Percentiles rank a stretch among this genome's conserved stretches.
Conservation (phyloP, 64 coral and sea anemone genomes). For the Cladopsammia gracilis region DNA sequence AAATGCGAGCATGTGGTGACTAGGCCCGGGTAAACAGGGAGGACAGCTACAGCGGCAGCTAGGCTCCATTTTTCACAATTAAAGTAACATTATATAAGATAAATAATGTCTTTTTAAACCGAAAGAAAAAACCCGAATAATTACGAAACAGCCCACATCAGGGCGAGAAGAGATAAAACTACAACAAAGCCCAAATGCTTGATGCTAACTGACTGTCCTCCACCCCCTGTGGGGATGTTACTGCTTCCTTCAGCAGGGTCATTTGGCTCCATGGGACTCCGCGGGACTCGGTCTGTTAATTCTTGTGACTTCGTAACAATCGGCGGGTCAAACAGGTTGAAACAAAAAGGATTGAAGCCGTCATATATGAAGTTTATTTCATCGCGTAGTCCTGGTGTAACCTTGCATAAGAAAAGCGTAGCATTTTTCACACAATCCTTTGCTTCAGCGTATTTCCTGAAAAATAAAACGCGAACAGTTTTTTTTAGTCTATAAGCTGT, state of each 20-base stretch:
- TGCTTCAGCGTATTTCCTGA: constrained; percentile 3
- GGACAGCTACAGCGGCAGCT: too few relatives aligned
- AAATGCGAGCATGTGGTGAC: too few relatives aligned
- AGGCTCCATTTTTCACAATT: too few relatives aligned
- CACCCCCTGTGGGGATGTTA: not conserved
- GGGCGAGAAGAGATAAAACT: not conserved
- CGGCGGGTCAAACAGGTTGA: not conserved
- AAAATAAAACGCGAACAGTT: not conserved
- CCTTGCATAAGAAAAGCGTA: not conserved
- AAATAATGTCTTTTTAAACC: not conserved
- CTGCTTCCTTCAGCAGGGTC: not conserved
- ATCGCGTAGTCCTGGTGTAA: not conserved
- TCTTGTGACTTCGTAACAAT: too few relatives aligned
- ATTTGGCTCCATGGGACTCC: too few relatives aligned
- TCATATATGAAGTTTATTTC: constrained; percentile 5
- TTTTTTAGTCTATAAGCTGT: too few relatives aligned
- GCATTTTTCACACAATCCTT: constrained; percentile 8
- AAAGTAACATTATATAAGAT: not conserved
- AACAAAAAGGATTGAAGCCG: constrained; percentile 20
- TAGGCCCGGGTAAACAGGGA: too few relatives aligned
- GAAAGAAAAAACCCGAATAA: too few relatives aligned
- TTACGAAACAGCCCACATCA: not conserved
- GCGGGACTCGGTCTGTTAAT: not conserved
- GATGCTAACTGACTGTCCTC: not conserved
- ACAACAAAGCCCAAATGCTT: not conserved